Evolutionary conservation across 2,888 invertebrate species (phyloP), one percentile per base, ranked within the genome.

Genomic region (Oscheius sp.): DNA sequence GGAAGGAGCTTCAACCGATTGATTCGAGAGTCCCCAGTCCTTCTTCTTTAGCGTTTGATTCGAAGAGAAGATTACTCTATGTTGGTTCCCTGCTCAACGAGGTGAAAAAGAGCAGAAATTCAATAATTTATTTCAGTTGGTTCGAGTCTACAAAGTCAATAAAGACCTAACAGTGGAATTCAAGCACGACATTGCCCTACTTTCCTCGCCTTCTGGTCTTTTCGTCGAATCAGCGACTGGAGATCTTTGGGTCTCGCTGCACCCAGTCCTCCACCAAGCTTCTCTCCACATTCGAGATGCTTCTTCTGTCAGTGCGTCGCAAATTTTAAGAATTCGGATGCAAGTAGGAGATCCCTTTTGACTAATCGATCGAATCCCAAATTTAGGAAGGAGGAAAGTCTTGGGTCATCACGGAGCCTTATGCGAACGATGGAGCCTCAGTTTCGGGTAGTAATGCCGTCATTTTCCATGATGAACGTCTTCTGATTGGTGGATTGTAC

Each of bases 361-460:
- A 3, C 17, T 12, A n/a, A n/a, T 42, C 4, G 15, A 3, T 12
- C 15, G 15, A 6, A 34, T n/a, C 12, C 12, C 12, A 12, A n/a
- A 6, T 72, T 46, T 71, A 80, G 79, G 70, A 74, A 48, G 79
- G 75, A 12, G 74, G 75, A 12, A 72, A 69, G 3, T 79, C 81
- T 1, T 85, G 85, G 85, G 82, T 84, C 15, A 73, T 86, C 31
- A 85, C 85, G 3, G 86, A 86, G 61, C 83, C 85, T n/a, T 84
- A 82, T 55, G 77, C 84, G 4, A 82, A 84, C 68, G 84, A 85
- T 70, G 85, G 85, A 33, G 78, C 76, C 5, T 78, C 76, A 4
- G 72, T 82, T 34, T 75, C 80, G 1, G 78, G 71, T 12, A 83
- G 75, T 50, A 57, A 57, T 45, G 46, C 75, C 1, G 69, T 76